Conservation (phyloP, 30 jellyfish, hydroid and myxozoan species). For the Aurelia aurita complex sp. Pacific region DNA sequence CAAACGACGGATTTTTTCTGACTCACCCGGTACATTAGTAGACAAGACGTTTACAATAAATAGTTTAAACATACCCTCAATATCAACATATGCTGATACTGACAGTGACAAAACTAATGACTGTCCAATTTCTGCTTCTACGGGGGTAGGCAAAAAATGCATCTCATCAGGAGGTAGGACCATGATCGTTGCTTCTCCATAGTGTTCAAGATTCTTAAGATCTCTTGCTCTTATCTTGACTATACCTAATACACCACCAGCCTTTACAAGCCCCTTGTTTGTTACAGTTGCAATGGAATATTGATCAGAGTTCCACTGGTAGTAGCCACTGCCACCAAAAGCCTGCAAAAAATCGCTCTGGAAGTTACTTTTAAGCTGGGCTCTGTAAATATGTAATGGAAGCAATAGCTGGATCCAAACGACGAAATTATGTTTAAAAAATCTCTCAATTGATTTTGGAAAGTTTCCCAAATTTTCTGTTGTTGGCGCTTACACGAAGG, state of each 20-base stretch:
- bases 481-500: no score
- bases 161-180: constrained; percentile 90
- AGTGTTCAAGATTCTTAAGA: constrained; percentile 62
- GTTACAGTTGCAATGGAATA: constrained; percentile 69
- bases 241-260: constrained; percentile 74
- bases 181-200: constrained; percentile 67
- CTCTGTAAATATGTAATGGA: no score
- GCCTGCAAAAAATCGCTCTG: constrained; percentile 50
- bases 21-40: no score
- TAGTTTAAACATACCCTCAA: constrained; percentile 41
- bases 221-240: constrained; percentile 75
- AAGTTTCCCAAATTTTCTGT: no score
- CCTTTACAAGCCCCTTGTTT: constrained; percentile 73
- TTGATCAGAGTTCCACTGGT: constrained; percentile 74
- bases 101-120: constrained; percentile 72
- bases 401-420: no score
- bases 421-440: no score
- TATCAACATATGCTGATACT: constrained; percentile 67
- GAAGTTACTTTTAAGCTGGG: no score
- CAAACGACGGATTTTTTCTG: no score
- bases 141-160: constrained; percentile 62
- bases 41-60: no score
- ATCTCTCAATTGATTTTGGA: no score
- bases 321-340: constrained; percentile 96
- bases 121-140: constrained; percentile 92